Base-by-base conservation (phyloP, 2,888 invertebrate species). In the Drosophila quinaria region DNA sequence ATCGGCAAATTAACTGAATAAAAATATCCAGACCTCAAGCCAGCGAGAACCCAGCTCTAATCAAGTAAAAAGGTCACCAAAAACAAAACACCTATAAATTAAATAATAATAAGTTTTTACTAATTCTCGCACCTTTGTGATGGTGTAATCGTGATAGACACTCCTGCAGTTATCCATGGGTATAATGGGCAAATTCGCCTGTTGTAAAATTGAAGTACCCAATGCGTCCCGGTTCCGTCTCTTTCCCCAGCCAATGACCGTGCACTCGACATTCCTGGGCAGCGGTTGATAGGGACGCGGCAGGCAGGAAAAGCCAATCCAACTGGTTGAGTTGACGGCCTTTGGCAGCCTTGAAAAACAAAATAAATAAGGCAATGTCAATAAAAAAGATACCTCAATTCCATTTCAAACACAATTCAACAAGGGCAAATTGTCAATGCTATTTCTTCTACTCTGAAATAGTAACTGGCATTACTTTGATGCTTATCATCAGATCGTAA, bases 161-260 rank as follows among this genome's bases (percentile, higher is more conserved):
- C 94, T 94, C 39, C 95, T 95, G 88, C 98, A 98, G 17, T 95
- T 95, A 6, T 95, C 94, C 90, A 95, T 95, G 42, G 95, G 94
- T 46, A 98, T 97, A 37, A 98, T 96, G 0, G 98, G 98, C 54
- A 98, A 96, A 93, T 96, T 95, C 17, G 98, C 98, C 93, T 98
- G 97, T 82, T 97, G 97, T 22, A 98, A 94, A 11, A 96, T 94
- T 94, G 81, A 96, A 95, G 0, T 97, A 96, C 13, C 98, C 98
- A 81, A 95, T 96, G 95, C 94, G 87, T 97, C 96, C 0, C 95
- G 95, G 55, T 95, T 94, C 46, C 95, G 94, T 60, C 95, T 94
- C 93, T 98, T 98, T 17, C 98, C 98, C 98, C 98, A 98, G 1
- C 98, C 98, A 68, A 98, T 95, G 71, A 98, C 97, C 1, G 96